Percentiles rank a stretch among this genome's conserved stretches.
Evolutionary conservation across 2,113 vertebrate genomes (phyloP).

Genomic region (Cheirogaleus medius): DNA sequence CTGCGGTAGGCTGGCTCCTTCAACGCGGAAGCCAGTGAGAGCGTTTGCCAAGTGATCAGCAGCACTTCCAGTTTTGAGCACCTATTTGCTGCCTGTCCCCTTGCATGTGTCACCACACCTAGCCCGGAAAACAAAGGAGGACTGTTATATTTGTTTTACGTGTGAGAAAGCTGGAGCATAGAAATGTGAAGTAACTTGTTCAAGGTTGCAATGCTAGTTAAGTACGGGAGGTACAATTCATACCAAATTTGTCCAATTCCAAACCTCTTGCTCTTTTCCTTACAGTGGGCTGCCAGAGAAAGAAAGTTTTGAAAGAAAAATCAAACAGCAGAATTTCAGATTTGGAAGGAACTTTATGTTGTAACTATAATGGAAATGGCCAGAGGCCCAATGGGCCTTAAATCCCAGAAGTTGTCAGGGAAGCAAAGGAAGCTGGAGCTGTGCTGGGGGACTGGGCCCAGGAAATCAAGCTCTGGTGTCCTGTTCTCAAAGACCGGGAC

Average conservation of each 20-base stretch:
- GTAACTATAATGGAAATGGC: background rate
- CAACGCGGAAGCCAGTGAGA: background rate
- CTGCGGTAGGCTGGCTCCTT: background rate
- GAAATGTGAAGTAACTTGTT: background rate
- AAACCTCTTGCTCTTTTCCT: background rate
- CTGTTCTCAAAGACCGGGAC: background rate
- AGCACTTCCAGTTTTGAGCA: background rate
- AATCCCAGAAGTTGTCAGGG: background rate
- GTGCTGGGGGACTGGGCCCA: too few relatives aligned
- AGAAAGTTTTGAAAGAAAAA: background rate
- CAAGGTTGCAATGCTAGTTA: background rate
- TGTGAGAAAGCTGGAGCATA: background rate
- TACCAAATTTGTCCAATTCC: background rate
- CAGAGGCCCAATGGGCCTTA: background rate
- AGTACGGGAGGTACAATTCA: background rate
- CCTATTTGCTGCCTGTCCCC: fast-evolving
- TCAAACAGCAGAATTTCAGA: background rate
- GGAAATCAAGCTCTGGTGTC: background rate
- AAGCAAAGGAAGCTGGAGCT: background rate
- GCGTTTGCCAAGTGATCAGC: background rate
- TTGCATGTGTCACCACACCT: background rate
- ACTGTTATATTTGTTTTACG: background rate
- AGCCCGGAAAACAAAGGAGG: background rate
- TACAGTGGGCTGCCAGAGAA: background rate
- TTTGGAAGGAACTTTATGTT: background rate